phyloP scores from a whole-genome alignment of 2,113 vertebrate genomes.

The Colius striatus region DNA sequence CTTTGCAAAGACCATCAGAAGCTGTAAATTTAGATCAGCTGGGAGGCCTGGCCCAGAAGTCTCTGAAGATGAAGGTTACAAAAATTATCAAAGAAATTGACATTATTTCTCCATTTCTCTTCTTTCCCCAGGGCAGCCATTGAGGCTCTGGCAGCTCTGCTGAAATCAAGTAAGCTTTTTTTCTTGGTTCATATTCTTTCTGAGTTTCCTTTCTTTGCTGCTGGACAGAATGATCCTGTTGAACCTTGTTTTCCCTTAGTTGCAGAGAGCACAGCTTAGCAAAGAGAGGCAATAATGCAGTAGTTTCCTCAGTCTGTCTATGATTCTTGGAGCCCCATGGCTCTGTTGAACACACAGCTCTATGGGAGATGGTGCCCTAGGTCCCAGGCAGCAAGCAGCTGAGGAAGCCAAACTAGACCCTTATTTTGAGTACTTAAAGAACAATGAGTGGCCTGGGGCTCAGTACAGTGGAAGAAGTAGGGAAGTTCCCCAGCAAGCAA shows the following conservation, averaged over 20 bases:
- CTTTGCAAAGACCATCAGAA: not conserved
- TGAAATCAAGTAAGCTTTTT: slow-evolving; percentile 91
- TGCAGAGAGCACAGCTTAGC: not conserved
- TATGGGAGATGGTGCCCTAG: not conserved
- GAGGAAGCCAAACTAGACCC: not conserved
- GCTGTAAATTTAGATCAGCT: not conserved
- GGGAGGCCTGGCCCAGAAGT: not conserved
- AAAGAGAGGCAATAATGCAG: not conserved
- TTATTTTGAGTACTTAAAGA: not conserved
- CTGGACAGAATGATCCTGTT: not conserved
- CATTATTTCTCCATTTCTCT: slow-evolving; percentile 55
- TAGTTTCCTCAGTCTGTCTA: fast-evolving
- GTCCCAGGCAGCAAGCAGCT: not conserved
- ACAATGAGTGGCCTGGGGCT: not conserved
- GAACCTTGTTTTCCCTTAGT: not conserved
- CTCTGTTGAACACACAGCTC: not conserved
- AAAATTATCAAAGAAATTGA: slow-evolving; percentile 61
- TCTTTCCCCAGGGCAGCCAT: slow-evolving; percentile 85
- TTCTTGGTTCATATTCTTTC: not conserved
- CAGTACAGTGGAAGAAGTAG: not conserved
- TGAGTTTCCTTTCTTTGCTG: not conserved
- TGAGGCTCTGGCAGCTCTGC: slow-evolving; percentile 85
- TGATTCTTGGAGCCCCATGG: not conserved
- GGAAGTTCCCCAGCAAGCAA: not conserved
- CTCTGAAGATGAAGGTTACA: slow-evolving; percentile 51